Conservation (phyloP, 2,888 invertebrate genomes). For the Endomychus coccineus region DNA sequence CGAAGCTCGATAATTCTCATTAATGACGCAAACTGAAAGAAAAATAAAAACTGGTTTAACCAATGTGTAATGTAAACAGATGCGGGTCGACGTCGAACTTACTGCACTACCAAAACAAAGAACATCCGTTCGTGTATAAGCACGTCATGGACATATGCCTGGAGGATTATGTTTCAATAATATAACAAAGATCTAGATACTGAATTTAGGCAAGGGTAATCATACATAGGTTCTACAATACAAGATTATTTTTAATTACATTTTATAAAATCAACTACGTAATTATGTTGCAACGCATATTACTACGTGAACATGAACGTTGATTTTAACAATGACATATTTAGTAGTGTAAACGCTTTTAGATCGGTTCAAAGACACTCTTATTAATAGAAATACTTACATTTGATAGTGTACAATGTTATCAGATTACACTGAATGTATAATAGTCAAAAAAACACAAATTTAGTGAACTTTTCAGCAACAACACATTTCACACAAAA, state of each 20-base stretch:
- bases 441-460: conserved; percentile 22
- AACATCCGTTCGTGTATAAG: conserved; percentile 14
- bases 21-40: background rate
- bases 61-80: conserved; percentile 13
- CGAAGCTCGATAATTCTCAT: background rate
- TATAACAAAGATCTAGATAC: too few relatives aligned
- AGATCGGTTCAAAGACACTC: background rate
- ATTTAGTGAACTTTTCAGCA: conserved; percentile 18
- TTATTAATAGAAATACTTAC: conserved; percentile 13
- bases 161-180: too few relatives aligned
- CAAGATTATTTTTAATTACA: too few relatives aligned
- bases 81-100: conserved; percentile 14
- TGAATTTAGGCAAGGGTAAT: too few relatives aligned
- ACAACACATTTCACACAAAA: conserved; percentile 22
- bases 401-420: conserved; percentile 15
- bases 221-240: too few relatives aligned
- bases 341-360: conserved; percentile 9
- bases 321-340: conserved; percentile 16
- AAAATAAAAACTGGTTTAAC: background rate
- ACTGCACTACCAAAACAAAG: conserved; percentile 20
- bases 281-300: conserved; percentile 10
- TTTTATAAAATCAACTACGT: background rate
- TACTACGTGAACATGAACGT: conserved; percentile 6
- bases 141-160: conserved; percentile 2
- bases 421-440: conserved; percentile 11